Evolutionary conservation across 2,113 vertebrate species (phyloP).

Genomic region (Lasiurus cinereus): DNA sequence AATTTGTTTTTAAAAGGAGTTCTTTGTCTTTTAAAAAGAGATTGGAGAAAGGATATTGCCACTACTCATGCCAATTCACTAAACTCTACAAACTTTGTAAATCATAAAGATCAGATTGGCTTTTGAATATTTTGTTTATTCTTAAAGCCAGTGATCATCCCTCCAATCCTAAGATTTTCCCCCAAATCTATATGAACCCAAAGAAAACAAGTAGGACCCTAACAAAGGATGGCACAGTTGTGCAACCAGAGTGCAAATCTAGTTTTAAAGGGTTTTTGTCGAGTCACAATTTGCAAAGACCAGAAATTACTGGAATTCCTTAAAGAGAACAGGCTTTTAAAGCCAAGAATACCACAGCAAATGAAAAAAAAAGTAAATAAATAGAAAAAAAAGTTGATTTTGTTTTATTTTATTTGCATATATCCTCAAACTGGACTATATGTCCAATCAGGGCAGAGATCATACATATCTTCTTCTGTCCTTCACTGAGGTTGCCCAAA

Average conservation of each 20-base stretch:
- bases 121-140: slow-evolving; percentile 17
- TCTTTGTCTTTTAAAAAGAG: background rate
- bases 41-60: background rate
- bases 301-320: background rate
- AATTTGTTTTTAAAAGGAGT: slow-evolving; percentile 2
- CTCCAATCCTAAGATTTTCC: background rate
- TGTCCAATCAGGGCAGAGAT: background rate
- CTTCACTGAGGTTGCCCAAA: background rate
- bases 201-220: background rate
- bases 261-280: background rate
- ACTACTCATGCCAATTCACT: background rate
- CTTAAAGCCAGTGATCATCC: background rate
- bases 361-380: background rate
- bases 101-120: background rate
- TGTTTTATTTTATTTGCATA: background rate
- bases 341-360: background rate
- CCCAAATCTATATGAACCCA: background rate
- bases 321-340: background rate
- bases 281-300: background rate
- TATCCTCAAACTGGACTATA: background rate
- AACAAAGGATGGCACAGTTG: background rate
- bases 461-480: background rate
- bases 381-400: background rate
- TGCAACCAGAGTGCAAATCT: background rate
- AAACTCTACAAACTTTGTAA: background rate